Evolutionary conservation across 2,113 vertebrate genomes (phyloP), one percentile per base, ranked within the genome.

Genomic region (Eubucco bourcierii): DNA sequence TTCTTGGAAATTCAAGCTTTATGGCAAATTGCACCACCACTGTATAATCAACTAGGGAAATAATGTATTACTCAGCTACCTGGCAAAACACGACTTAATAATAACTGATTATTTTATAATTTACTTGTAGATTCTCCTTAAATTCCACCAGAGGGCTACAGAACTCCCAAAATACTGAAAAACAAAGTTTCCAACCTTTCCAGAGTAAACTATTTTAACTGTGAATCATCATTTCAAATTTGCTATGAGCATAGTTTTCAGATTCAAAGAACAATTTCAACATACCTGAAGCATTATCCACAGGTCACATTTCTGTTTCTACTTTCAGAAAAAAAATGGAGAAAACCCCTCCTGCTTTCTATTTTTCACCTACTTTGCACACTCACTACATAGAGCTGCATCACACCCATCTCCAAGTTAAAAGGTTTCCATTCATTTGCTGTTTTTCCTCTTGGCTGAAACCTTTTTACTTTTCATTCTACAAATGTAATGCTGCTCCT

Each of bases 111-210:
- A 87, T 53, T 58, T 91, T 94, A 72, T 77, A 92, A 78, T 94
- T 93, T 44, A 83, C 41, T 87, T 94, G 83, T 46, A 66, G 91
- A 88, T 91, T 93, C 50, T 96, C 76, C 68, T 94, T 72, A 83
- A 20, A 86, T 58, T 97, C 83, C 87, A 96, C 88, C 93, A 97
- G 95, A 93, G 85, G 94, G 87, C 90, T 96, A 96, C 77, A 93
- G 84, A 97, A 96, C 81, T 93, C 78, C 80, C 91, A 74, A 96
- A 96, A 95, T 80, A 66, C 41, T 80, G 21, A 90, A 73, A 91
- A 81, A 70, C 5, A 70, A 93, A 79, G 47, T 95, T 96, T 90
- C 39, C 63, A 89, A 78, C 28, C 37, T 90, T 91, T 88, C 59
- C 33, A 37, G 61, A 88, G 25, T 77, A 95, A 81, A 92, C 41